Conservation (phyloP, 2,888 invertebrate genomes). For the Apotomis betuletana region DNA sequence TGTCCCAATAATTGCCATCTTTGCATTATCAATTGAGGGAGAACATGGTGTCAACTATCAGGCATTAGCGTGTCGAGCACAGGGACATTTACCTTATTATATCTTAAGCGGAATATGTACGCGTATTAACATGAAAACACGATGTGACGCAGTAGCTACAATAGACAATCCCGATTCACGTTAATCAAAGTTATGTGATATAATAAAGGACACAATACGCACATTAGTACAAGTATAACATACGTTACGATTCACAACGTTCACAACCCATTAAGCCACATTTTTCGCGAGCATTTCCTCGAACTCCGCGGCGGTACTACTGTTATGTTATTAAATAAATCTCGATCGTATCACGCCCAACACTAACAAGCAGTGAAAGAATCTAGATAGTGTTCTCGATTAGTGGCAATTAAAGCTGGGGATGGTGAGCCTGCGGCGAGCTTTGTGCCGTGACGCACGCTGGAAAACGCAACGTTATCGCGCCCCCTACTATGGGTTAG, state of each 20-base stretch:
- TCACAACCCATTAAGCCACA: constrained; percentile 5
- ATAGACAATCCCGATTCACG: too few relatives aligned
- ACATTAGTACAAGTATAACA: constrained; percentile 6
- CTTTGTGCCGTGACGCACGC: constrained; percentile 60
- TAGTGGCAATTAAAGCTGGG: constrained; percentile 64
- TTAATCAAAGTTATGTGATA: background rate
- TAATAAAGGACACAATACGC: background rate
- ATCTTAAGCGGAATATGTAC: too few relatives aligned
- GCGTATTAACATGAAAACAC: too few relatives aligned
- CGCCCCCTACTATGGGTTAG: constrained; percentile 34
- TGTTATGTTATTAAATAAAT: constrained; percentile 63
- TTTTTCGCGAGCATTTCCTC: constrained; percentile 33
- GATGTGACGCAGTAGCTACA: too few relatives aligned
- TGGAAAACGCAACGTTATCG: constrained; percentile 52
- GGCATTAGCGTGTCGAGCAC: too few relatives aligned
- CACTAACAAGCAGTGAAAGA: constrained; percentile 66
- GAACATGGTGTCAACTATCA: too few relatives aligned
- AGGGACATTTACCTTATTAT: too few relatives aligned
- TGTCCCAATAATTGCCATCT: too few relatives aligned
- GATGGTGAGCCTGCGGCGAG: constrained; percentile 52
- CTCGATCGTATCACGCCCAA: constrained; percentile 59
- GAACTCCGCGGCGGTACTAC: constrained; percentile 49
- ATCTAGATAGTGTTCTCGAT: constrained; percentile 70
- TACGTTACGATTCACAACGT: constrained; percentile 2
- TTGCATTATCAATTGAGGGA: too few relatives aligned